A percentile compares a stretch with the other conserved stretches of the same genome.
Evolutionary conservation across 2,113 vertebrate species (phyloP).

Genomic region (Callospermophilus lateralis): DNA sequence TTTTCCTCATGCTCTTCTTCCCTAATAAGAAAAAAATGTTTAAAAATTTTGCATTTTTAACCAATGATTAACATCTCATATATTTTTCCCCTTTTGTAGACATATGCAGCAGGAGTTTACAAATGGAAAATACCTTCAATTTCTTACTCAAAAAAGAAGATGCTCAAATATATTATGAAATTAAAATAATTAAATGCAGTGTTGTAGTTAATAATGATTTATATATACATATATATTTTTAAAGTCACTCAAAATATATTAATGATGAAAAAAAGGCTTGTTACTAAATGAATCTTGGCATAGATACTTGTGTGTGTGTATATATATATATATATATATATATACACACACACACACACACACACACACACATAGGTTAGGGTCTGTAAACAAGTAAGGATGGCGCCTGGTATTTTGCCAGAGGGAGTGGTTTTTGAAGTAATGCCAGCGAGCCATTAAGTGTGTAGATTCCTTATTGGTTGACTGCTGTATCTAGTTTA

Average conservation of each 20-base stretch:
- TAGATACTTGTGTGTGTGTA: not conserved
- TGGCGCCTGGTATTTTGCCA: too few species aligned
- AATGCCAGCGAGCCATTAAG: too few species aligned
- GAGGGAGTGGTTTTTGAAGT: too few species aligned
- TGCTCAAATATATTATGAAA: not conserved
- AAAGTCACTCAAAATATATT: not conserved
- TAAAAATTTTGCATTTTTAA: conserved; percentile 54
- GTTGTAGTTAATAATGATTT: not conserved
- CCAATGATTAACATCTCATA: not conserved
- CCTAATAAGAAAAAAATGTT: conserved; percentile 41
- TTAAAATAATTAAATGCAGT: not conserved
- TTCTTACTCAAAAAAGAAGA: not conserved
- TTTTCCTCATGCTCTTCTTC: too few species aligned
- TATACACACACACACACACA: too few species aligned
- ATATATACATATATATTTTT: not conserved
- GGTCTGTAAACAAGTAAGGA: too few species aligned
- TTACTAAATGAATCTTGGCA: not conserved
- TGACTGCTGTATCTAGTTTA: too few species aligned
- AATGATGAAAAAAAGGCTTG: not conserved
- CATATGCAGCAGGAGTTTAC: not conserved
- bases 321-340: too few species aligned
- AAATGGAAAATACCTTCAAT: not conserved
- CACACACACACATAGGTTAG: too few species aligned
- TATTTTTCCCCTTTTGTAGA: not conserved
- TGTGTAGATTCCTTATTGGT: too few species aligned